A percentile compares a stretch with the other conserved stretches of the same genome.
Evolutionary conservation across 53 echinoderm and acorn worm species (phyloP).

Genomic region (Patiria pectinifera): DNA sequence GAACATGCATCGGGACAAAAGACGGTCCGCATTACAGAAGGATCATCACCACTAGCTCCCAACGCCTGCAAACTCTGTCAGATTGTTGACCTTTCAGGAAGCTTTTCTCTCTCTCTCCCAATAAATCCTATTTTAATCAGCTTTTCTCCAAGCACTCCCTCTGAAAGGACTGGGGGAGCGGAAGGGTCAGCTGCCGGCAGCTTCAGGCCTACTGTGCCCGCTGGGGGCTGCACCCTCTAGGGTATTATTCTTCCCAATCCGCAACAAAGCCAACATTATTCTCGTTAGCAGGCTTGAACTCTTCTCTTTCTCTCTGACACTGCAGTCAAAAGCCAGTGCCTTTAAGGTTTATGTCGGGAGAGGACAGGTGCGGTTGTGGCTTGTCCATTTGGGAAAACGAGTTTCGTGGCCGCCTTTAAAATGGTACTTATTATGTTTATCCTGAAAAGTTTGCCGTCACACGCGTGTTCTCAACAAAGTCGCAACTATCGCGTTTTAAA

Average conservation of each 20-base stretch:
- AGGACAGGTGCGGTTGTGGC: background rate
- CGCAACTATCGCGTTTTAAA: background rate
- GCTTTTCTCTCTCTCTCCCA: background rate
- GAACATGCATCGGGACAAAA: background rate
- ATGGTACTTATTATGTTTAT: background rate
- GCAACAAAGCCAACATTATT: background rate
- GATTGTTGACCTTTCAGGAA: background rate
- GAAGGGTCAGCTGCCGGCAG: slow-evolving; percentile 2
- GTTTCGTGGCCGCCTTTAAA: background rate
- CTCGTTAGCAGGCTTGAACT: background rate
- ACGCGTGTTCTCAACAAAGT: background rate
- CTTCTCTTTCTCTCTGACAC: background rate
- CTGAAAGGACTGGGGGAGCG: background rate
- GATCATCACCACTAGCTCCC: background rate
- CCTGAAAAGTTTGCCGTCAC: background rate
- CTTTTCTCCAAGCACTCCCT: background rate
- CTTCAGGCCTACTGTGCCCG: background rate
- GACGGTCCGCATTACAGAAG: background rate
- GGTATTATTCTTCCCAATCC: background rate
- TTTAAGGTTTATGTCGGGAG: background rate
- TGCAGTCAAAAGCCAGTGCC: background rate
- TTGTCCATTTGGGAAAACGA: background rate
- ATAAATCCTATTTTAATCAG: background rate
- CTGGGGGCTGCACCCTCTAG: background rate
- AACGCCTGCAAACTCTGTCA: background rate